Percentiles rank a stretch among this genome's conserved stretches.
These are phyloP conservation scores for Coluber constrictor DNA, from an alignment of 2,797 vertebrate genomes.

Conservation along the genomic window DNA sequence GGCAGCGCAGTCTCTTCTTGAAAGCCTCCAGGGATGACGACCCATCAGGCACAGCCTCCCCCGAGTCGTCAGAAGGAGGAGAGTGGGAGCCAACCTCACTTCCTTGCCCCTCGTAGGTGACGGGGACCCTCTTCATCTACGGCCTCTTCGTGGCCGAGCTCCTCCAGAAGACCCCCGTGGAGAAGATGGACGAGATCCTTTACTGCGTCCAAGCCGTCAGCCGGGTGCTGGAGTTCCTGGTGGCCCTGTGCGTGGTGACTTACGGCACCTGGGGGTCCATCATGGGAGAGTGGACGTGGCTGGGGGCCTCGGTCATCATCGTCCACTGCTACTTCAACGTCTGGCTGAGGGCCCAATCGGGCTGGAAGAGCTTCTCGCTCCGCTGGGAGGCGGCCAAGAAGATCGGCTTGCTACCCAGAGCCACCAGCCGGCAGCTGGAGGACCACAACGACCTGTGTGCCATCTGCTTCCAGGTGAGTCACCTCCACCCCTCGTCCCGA, in stretches of 20 bases:
- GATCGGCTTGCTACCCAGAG: constrained; percentile 78
- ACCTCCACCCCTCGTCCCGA: fast-evolving
- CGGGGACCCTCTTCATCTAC: constrained; percentile 84
- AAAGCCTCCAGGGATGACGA: no score
- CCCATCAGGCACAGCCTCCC: no score
- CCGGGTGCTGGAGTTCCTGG: constrained; percentile 84
- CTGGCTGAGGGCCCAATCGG: constrained; percentile 84
- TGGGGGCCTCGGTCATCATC: constrained; percentile 85
- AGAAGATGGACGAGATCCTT: constrained; percentile 83
- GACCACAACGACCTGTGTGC: constrained; percentile 81
- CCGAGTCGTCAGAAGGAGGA: no score
- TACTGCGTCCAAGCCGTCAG: constrained; percentile 82
- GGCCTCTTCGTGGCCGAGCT: constrained; percentile 83
- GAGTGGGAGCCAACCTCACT: no score
- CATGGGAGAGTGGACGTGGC: constrained; percentile 89
- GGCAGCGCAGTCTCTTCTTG: no score
- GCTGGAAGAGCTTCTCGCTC: constrained; percentile 86
- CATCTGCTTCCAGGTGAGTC: constrained; percentile 86
- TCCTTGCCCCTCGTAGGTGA: constrained; percentile 15
- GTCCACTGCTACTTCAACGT: constrained; percentile 90
- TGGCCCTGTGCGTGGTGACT: constrained; percentile 85
- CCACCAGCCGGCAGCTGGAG: constrained; percentile 74
- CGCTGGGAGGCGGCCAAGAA: constrained; percentile 81
- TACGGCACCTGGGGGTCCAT: constrained; percentile 86
- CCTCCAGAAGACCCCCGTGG: constrained; percentile 72